Evolutionary conservation across 2,797 vertebrate genomes (phyloP).

Genomic region (Manis crassicaudata): DNA sequence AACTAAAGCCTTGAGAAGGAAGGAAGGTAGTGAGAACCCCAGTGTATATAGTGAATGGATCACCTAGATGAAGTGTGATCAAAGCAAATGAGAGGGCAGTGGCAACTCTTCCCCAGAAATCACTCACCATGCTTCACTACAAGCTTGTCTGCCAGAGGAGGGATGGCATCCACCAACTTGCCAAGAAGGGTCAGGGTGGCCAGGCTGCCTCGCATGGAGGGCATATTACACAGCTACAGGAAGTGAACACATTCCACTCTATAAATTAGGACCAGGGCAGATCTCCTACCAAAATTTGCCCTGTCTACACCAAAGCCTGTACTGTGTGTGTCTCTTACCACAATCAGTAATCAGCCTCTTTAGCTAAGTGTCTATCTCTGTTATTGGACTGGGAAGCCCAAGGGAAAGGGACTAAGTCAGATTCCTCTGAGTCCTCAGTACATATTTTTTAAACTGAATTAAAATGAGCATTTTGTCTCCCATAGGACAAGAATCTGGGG

Average conservation of each 20-base stretch:
- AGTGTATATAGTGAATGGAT: background rate
- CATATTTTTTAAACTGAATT: background rate
- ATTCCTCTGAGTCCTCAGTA: background rate
- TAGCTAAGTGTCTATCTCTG: background rate
- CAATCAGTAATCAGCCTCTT: background rate
- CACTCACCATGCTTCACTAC: conserved; percentile 91
- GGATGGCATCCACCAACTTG: conserved; percentile 90
- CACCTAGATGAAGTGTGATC: background rate
- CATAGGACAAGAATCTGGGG: background rate
- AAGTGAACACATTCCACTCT: background rate
- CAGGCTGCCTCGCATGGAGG: conserved; percentile 86
- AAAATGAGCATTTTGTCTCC: background rate
- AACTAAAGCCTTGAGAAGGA: background rate
- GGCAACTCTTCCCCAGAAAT: background rate
- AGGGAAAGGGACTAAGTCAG: background rate
- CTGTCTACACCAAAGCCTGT: background rate
- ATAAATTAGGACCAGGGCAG: background rate
- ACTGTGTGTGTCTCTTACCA: background rate
- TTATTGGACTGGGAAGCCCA: background rate
- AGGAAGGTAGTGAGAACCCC: background rate
- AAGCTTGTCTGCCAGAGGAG: conserved; percentile 87
- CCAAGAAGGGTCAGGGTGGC: conserved; percentile 91
- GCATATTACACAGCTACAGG: conserved; percentile 88
- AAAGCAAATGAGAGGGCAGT: background rate
- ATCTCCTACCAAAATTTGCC: background rate